Conservation (phyloP, 2,797 vertebrate species). For the Neosalanx taihuensis region DNA sequence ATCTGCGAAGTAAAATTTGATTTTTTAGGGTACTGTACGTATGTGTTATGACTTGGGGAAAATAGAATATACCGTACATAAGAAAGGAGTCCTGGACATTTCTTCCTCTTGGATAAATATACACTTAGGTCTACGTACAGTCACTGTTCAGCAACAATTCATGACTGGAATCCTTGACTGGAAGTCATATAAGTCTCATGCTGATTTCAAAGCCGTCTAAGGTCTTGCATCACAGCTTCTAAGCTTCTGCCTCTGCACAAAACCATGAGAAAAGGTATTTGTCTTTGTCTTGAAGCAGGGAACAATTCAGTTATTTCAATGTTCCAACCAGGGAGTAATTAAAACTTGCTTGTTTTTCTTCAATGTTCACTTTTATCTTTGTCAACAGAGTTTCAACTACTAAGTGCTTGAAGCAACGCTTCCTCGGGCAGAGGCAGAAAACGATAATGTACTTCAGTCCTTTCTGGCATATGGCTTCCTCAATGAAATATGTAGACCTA, state of each 20-base stretch:
- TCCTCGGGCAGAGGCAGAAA: neutral
- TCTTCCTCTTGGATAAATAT: neutral
- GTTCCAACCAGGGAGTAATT: slow-evolving; percentile 1
- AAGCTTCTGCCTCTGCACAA: neutral
- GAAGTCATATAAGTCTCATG: neutral
- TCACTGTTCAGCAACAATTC: neutral
- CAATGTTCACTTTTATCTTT: neutral
- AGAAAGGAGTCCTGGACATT: neutral
- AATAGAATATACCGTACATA: neutral
- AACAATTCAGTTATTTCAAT: neutral
- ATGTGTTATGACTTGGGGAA: neutral
- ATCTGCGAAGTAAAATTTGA: too few species aligned
- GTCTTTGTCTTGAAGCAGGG: neutral
- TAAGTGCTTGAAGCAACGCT: neutral
- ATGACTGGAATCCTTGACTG: too few species aligned
- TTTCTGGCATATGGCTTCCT: neutral
- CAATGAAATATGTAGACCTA: neutral
- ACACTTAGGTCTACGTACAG: neutral
- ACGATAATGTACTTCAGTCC: neutral
- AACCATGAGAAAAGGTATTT: neutral
- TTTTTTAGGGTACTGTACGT: neutral
- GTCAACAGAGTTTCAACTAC: neutral
- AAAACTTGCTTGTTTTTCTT: neutral
- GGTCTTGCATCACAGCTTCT: neutral
- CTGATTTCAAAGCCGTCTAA: slow-evolving; percentile 7